These are phyloP conservation scores for Alauda arvensis DNA, from an alignment of 2,797 vertebrate species.

Conservation along the genomic window DNA sequence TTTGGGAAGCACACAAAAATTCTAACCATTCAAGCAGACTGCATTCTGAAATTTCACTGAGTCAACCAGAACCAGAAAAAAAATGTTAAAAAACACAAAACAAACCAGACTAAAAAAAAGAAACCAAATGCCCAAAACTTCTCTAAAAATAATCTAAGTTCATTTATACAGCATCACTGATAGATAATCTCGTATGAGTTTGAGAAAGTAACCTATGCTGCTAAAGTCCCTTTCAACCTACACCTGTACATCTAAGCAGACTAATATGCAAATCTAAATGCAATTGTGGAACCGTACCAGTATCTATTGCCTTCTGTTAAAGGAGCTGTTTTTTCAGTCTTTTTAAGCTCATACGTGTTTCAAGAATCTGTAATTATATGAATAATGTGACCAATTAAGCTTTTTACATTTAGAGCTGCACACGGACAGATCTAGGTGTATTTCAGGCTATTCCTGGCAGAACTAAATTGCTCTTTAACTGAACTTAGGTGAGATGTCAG, in stretches of 20 bases:
- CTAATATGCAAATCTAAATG: background rate
- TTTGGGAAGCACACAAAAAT: background rate
- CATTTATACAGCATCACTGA: background rate
- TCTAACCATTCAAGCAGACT: background rate
- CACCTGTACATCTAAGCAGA: background rate
- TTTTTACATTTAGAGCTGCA: background rate
- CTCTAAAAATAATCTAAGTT: background rate
- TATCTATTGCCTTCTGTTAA: background rate
- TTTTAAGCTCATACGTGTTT: background rate
- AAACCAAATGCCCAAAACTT: background rate
- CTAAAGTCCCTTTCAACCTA: background rate
- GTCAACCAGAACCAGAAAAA: background rate
- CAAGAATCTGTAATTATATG: background rate
- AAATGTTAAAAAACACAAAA: too few species aligned
- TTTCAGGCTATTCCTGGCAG: background rate
- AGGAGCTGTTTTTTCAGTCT: background rate
- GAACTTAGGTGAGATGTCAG: background rate
- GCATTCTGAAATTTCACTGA: constrained; percentile 15
- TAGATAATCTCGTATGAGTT: background rate
- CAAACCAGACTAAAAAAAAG: background rate
- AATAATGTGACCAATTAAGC: background rate
- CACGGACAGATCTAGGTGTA: background rate
- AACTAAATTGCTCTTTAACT: background rate
- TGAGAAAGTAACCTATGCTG: background rate
- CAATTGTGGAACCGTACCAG: background rate